A percentile compares a stretch with the other conserved stretches of the same genome.
Conservation (phyloP, 2,113 vertebrate genomes). For the Salvelinus namaycush region DNA sequence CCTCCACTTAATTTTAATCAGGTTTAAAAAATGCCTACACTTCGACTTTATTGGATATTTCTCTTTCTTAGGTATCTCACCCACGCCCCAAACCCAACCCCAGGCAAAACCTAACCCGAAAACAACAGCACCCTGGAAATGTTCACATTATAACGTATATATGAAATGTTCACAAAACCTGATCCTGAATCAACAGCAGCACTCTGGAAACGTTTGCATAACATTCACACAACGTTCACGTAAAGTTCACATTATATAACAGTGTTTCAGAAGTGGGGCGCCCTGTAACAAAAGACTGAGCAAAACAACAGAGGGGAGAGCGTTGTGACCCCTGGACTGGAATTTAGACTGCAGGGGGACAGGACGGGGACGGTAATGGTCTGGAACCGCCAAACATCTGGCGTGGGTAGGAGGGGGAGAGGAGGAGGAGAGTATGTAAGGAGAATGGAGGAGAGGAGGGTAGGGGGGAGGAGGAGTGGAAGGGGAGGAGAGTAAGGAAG, state of each 20-base stretch:
- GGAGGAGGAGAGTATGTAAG: constrained; percentile 1
- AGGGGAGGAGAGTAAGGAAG: too few relatives aligned
- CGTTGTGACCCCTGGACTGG: constrained; percentile 48
- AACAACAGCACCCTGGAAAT: constrained; percentile 53
- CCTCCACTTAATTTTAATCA: constrained; percentile 4
- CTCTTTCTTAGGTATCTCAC: constrained; percentile 27
- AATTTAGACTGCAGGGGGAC: constrained; percentile 49
- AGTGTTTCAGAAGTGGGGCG: constrained; percentile 17
- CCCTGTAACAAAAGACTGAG: constrained; percentile 43
- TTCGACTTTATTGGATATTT: constrained; percentile 59
- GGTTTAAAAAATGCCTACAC: constrained; percentile 50
- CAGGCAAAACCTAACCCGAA: constrained; percentile 39
- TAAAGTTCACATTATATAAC: constrained; percentile 34
- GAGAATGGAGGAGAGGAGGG: too few relatives aligned
- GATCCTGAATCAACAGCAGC: constrained; percentile 52
- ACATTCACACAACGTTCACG: neutral
- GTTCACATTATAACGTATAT: constrained; percentile 24
- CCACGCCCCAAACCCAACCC: constrained; percentile 14
- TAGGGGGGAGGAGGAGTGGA: too few relatives aligned
- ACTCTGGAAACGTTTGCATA: constrained; percentile 37
- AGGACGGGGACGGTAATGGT: constrained; percentile 55
- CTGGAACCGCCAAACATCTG: constrained; percentile 70
- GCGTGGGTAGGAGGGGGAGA: constrained; percentile 42
- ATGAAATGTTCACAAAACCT: constrained; percentile 4
- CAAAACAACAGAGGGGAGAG: constrained; percentile 40